Percentiles rank a stretch among this genome's conserved stretches.
phyloP scores from a whole-genome alignment of 2,797 vertebrate genomes.

The Muscicapa striata region DNA sequence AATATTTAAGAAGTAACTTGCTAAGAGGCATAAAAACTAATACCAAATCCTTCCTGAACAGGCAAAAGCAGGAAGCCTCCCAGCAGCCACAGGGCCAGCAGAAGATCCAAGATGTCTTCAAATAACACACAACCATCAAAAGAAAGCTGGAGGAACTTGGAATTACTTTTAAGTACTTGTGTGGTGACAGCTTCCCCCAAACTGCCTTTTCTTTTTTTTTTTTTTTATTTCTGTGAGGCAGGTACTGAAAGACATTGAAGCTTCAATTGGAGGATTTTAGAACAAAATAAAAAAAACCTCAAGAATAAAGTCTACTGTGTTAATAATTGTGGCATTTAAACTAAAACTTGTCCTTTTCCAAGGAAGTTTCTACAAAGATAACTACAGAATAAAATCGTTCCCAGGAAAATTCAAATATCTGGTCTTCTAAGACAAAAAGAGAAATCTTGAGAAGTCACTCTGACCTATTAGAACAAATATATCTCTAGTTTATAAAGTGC shows the following conservation, averaged over 20 bases:
- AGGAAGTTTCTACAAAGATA: not conserved
- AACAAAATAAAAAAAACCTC: not conserved
- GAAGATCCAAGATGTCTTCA: not conserved
- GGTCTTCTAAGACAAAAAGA: not conserved
- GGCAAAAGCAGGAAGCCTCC: not conserved
- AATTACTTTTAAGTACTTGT: not conserved
- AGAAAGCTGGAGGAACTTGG: not conserved
- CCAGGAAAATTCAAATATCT: not conserved
- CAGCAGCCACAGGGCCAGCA: not conserved
- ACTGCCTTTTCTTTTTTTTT: not conserved
- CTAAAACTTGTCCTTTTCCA: not conserved
- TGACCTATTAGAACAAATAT: not conserved
- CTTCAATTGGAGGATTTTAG: not conserved
- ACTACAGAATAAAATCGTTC: not conserved
- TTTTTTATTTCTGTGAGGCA: not conserved
- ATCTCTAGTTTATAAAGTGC: not conserved
- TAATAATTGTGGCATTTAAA: not conserved
- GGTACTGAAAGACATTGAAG: not conserved
- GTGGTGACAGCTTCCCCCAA: not conserved
- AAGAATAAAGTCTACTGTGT: not conserved
- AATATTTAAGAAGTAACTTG: constrained; percentile 6
- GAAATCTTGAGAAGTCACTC: not conserved
- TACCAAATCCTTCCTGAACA: not conserved
- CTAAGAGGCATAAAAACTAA: not conserved
- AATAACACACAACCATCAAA: not conserved